Conservation (phyloP, 2,888 invertebrate species). For the Nomada fabriciana region DNA sequence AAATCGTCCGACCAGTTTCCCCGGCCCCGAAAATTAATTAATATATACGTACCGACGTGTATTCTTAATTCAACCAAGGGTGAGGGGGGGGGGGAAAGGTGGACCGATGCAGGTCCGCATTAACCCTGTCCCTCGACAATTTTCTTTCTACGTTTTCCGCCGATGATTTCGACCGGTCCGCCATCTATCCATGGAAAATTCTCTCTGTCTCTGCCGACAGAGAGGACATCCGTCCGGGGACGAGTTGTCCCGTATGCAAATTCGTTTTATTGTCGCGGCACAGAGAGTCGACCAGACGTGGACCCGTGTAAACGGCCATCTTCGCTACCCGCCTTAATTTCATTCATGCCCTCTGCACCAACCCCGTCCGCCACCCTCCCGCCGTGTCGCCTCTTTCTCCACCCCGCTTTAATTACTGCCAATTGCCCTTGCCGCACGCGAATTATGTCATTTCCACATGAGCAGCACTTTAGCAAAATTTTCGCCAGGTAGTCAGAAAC, state of each 20-base stretch:
- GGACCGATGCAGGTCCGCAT: neutral
- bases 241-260: constrained; percentile 82
- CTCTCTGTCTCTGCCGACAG: constrained; percentile 52
- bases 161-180: constrained; percentile 74
- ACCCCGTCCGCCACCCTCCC: constrained; percentile 24
- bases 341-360: constrained; percentile 76
- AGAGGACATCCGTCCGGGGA: constrained; percentile 71
- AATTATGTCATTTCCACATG: constrained; percentile 81
- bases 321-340: constrained; percentile 81
- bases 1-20: constrained; percentile 46
- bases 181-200: constrained; percentile 76
- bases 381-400: constrained; percentile 36
- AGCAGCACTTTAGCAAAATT: constrained; percentile 73
- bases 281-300: constrained; percentile 72
- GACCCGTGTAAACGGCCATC: constrained; percentile 81
- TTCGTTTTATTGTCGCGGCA: constrained; percentile 81
- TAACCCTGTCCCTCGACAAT: constrained; percentile 51
- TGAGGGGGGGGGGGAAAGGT: neutral
- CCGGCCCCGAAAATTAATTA: constrained; percentile 45
- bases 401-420: constrained; percentile 82
- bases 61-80: constrained; percentile 17
- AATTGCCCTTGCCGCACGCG: constrained; percentile 81
- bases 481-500: constrained; percentile 74
- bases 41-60: constrained; percentile 12
- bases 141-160: constrained; percentile 61